Evolutionary conservation across 2,888 invertebrate species (phyloP), one percentile per base, ranked within the genome.

Genomic region (Microctonus brassicae): DNA sequence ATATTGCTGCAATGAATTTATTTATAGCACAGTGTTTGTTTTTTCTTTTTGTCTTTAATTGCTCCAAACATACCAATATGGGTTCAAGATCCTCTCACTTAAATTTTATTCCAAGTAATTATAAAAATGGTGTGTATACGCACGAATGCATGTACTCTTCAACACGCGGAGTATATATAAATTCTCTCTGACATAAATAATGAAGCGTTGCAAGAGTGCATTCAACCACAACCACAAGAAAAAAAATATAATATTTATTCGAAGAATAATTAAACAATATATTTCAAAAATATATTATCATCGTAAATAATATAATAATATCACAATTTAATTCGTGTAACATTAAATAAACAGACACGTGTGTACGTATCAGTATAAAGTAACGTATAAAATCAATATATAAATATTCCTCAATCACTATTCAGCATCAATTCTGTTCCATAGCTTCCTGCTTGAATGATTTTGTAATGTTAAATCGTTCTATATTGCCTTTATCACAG

Each of bases 391-490:
- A n/a, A n/a, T n/a, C n/a, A n/a, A n/a, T n/a, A n/a, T n/a, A 39
- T 39, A 13, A n/a, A 13, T 11, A 39, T 39, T n/a, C 3, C 39
- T 13, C 39, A 39, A 39, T 39, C 39, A 13, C 39, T n/a, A 4
- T 39, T 39, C 39, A 33, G 4, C 33, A 39, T 39, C 11, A 39
- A 39, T 13, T 39, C n/a, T 39, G n/a, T 39, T n/a, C 39, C 39
- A 39, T 69, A 69, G 69, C 69, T 72, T 72, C 60, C 55, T n/a
- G 68, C 64, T 3, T 55, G 60, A 64, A 64, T 72, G 64, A 39
- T 64, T 72, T 55, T 13, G 33, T 47, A 42, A 20, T 11, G 26
- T 26, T 26, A 47, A 66, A 71, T 70, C 57, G 57, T 42, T 47
- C 61, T 13, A 29, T 13, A 29, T 9, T 22, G 53, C 34, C 47